These are phyloP conservation scores for Nipponia nippon DNA, from an alignment of 2,113 vertebrate species.

Conservation along the genomic window DNA sequence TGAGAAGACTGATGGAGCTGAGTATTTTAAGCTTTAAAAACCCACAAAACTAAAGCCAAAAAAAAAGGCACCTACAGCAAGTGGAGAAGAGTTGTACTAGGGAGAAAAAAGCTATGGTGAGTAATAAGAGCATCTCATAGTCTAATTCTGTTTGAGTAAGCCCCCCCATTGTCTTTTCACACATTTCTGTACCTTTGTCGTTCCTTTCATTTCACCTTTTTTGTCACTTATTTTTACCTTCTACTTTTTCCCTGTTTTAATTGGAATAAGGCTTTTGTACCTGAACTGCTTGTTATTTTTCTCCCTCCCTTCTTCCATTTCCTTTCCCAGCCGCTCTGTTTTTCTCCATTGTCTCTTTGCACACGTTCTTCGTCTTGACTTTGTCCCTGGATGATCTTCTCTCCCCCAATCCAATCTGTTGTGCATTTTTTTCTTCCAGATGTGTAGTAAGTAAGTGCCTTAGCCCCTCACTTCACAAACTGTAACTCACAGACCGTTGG, in stretches of 20 bases:
- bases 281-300: background rate
- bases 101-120: background rate
- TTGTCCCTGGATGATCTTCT: background rate
- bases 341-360: background rate
- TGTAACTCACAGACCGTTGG: background rate
- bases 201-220: background rate
- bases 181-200: background rate
- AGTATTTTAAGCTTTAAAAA: constrained; percentile 39
- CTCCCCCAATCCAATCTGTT: background rate
- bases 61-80: background rate
- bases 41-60: background rate
- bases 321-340: background rate
- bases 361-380: background rate
- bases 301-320: background rate
- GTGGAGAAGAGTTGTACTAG: background rate
- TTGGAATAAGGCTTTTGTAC: background rate
- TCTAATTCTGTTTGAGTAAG: background rate
- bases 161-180: background rate
- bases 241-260: background rate
- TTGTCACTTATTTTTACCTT: background rate
- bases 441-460: background rate
- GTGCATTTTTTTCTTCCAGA: background rate
- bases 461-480: background rate
- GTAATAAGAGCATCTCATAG: background rate
- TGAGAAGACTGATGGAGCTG: constrained; percentile 4